A percentile compares a stretch with the other conserved stretches of the same genome.
These are phyloP conservation scores for Porites lutea DNA, from an alignment of 64 coral and sea anemone genomes.

Conservation along the genomic window DNA sequence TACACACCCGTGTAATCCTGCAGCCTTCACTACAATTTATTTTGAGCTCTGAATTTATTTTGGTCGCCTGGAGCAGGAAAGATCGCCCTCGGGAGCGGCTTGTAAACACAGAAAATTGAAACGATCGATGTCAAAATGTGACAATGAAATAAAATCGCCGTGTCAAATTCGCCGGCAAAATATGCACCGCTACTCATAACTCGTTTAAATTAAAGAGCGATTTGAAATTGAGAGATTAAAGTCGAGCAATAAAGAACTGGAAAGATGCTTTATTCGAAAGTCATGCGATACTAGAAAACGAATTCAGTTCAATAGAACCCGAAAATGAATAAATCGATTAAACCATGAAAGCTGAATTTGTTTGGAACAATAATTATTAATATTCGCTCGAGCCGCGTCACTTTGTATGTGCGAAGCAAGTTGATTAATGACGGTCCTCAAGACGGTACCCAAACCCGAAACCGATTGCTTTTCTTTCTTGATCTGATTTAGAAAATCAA, in stretches of 20 bases:
- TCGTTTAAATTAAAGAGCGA: conserved; percentile 44
- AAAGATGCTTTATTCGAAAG: neutral
- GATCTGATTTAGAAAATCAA: conserved; percentile 40
- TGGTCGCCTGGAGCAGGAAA: neutral
- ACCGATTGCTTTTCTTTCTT: conserved; percentile 17
- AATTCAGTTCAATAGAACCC: conserved; percentile 17
- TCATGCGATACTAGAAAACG: neutral
- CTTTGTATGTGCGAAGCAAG: conserved; percentile 27
- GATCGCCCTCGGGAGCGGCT: conserved; percentile 5
- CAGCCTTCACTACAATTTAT: neutral
- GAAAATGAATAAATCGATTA: conserved; percentile 37
- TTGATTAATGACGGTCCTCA: conserved; percentile 60
- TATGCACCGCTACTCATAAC: conserved; percentile 48
- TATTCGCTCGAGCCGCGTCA: conserved; percentile 51
- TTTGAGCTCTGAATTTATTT: conserved; percentile 8
- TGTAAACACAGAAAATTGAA: conserved; percentile 18
- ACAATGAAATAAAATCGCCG: conserved; percentile 50
- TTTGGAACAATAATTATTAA: conserved; percentile 57
- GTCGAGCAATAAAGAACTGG: conserved; percentile 20
- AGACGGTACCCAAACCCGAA: conserved; percentile 20
- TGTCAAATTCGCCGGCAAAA: conserved; percentile 56
- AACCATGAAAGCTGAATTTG: conserved; percentile 23
- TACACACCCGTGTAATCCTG: conserved; percentile 55
- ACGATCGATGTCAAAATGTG: conserved; percentile 54
- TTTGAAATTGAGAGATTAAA: conserved; percentile 33